Evolutionary conservation across 2,888 invertebrate genomes (phyloP).

Genomic region (Schizaphis graminum): DNA sequence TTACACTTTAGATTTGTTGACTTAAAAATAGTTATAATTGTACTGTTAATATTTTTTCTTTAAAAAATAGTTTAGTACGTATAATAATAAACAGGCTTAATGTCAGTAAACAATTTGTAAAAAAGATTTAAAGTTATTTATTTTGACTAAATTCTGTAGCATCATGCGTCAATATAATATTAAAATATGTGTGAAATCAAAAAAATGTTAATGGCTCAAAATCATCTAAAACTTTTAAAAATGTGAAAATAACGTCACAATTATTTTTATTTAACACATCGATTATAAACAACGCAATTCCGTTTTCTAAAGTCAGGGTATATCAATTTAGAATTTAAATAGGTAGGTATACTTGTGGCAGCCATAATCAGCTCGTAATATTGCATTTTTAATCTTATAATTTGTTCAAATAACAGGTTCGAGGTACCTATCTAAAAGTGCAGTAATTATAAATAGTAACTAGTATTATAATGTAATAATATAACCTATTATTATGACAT

Average conservation of each 20-base stretch:
- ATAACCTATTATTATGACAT: not conserved
- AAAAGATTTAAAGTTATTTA: not conserved
- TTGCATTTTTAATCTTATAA: not conserved
- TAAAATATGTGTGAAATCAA: not conserved
- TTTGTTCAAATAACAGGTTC: conserved; percentile 43
- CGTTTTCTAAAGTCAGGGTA: not conserved
- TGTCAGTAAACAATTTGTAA: not conserved
- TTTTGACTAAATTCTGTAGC: not conserved
- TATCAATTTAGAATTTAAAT: not conserved
- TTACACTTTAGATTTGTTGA: not conserved
- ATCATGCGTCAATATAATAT: not conserved
- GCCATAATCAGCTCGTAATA: not conserved
- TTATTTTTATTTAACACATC: not conserved
- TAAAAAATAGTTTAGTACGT: not conserved
- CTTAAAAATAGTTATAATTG: not conserved
- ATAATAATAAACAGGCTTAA: not conserved
- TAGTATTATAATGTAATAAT: not conserved
- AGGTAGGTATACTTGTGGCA: not conserved
- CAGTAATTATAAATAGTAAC: not conserved
- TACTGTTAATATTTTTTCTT: not conserved
- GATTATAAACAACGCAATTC: not conserved
- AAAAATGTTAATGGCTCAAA: not conserved
- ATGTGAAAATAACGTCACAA: not conserved
- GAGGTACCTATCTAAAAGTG: not conserved
- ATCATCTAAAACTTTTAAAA: not conserved